Conservation (phyloP, 2,888 invertebrate species). For the Eurytoma adleriae region DNA sequence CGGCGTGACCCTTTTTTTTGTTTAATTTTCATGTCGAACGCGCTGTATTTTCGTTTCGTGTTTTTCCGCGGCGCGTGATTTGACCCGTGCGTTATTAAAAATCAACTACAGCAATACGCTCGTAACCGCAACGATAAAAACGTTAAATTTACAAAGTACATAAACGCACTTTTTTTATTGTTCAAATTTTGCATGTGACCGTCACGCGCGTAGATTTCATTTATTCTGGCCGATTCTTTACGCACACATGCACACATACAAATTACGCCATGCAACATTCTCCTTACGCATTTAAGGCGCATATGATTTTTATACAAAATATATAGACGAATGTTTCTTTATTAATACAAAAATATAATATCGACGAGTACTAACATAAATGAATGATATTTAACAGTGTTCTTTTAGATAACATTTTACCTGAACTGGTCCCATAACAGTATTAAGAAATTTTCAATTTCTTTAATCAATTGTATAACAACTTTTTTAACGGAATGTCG, state of each 20-base stretch:
- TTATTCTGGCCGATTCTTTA: slow-evolving; percentile 14
- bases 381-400: background rate
- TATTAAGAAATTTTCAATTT: too few species aligned
- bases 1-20: background rate
- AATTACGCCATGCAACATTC: background rate
- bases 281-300: background rate
- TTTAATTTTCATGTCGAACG: slow-evolving; percentile 13
- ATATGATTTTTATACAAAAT: slow-evolving; percentile 16
- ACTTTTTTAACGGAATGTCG: slow-evolving; percentile 18
- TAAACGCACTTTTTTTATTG: slow-evolving; percentile 15
- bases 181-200: background rate
- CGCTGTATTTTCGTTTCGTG: background rate
- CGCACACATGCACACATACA: background rate
- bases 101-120: slow-evolving; percentile 1
- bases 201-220: slow-evolving; percentile 10
- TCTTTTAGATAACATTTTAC: too few species aligned
- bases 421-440: too few species aligned
- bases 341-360: slow-evolving; percentile 19
- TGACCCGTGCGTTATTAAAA: slow-evolving; percentile 17
- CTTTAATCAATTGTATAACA: background rate
- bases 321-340: background rate
- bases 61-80: slow-evolving; percentile 3
- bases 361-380: background rate
- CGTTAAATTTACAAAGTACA: slow-evolving; percentile 40
- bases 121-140: slow-evolving; percentile 17